Evolutionary conservation across 2,888 invertebrate genomes (phyloP).

Genomic region (Euplagia quadripunctaria): DNA sequence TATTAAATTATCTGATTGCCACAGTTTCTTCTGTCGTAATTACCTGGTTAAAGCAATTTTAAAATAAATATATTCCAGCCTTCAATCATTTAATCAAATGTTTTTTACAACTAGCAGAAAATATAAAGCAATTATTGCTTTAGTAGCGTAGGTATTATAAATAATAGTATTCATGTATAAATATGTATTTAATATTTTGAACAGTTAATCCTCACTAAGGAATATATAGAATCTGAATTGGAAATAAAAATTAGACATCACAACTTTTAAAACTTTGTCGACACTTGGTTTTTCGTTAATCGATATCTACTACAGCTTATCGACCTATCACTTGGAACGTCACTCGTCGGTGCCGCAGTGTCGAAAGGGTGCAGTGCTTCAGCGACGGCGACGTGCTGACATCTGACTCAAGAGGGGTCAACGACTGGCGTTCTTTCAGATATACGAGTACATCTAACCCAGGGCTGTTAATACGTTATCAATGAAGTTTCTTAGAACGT

Average conservation of each 20-base stretch:
- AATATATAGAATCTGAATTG: neutral
- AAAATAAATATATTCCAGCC: neutral
- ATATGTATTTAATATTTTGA: too few species aligned
- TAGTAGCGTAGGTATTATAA: neutral
- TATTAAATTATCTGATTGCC: neutral
- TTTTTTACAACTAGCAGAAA: neutral
- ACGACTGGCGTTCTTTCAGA: slow-evolving; percentile 67
- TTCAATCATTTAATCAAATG: neutral
- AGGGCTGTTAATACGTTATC: slow-evolving; percentile 53
- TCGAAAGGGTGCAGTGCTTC: slow-evolving; percentile 84
- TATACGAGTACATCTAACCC: slow-evolving; percentile 36
- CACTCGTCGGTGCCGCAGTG: slow-evolving; percentile 78
- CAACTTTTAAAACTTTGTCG: neutral
- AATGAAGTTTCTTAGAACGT: slow-evolving; percentile 46
- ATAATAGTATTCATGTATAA: neutral
- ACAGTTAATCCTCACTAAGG: neutral
- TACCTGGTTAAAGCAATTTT: neutral
- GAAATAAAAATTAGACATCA: neutral
- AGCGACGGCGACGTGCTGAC: slow-evolving; percentile 74
- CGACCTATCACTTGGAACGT: slow-evolving; percentile 42
- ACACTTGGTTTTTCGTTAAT: neutral
- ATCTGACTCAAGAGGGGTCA: slow-evolving; percentile 80
- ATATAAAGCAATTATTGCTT: neutral
- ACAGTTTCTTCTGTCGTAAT: neutral
- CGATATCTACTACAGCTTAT: neutral